Conservation (phyloP, 2,113 vertebrate species). For the Prietella phreatophila region DNA sequence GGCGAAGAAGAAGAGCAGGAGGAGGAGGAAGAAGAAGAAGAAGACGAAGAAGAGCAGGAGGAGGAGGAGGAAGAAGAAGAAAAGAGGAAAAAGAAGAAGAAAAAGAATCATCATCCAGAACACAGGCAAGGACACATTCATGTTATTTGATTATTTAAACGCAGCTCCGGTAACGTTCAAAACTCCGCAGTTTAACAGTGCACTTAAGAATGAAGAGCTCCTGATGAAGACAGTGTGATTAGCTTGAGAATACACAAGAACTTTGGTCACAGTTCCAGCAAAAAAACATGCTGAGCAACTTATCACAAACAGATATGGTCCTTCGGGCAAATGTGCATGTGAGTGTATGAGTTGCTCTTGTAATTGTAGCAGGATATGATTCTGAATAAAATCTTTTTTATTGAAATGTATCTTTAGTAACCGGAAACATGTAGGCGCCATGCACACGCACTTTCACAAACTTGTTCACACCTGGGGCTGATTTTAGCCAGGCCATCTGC, state of each 20-base stretch:
- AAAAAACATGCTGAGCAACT: neutral
- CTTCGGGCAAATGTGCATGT: neutral
- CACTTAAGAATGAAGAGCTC: neutral
- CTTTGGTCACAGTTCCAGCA: neutral
- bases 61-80: neutral
- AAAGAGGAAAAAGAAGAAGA: neutral
- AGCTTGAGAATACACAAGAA: neutral
- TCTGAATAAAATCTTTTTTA: neutral
- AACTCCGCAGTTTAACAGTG: neutral
- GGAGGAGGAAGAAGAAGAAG: no score
- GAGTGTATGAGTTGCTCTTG: neutral
- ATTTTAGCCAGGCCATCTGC: neutral
- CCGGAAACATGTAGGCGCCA: no score
- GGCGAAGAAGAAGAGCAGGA: no score
- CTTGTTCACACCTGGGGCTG: no score
- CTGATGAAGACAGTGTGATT: neutral
- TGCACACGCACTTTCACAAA: no score
- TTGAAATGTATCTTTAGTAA: no score
- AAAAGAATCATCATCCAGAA: neutral
- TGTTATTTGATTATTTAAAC: neutral
- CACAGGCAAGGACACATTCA: neutral
- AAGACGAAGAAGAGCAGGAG: no score
- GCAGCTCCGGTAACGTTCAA: neutral
- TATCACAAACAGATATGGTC: neutral
- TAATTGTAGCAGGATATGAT: neutral